Evolutionary conservation across 2,797 vertebrate species (phyloP), one percentile per base, ranked within the genome.

Genomic region (Poeciliopsis paucimaculata): DNA sequence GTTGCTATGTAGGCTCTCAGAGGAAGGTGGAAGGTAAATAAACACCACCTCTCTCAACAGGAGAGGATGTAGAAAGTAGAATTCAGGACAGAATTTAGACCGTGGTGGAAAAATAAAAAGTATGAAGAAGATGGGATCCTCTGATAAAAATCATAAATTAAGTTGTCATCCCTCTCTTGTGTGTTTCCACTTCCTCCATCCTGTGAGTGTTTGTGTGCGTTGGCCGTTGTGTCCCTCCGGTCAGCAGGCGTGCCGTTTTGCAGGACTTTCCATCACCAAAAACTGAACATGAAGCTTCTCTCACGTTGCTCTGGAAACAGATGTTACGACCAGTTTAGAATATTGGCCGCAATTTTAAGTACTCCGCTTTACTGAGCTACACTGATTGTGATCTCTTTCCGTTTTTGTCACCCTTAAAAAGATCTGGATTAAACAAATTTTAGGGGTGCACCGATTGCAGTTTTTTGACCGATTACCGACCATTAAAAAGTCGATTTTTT

Each of bases 131-230:
- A 86, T 75, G 84, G 82, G 78, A 41, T 53, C 74, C 60, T 77
- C 72, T 68, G 77, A 55, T 77, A 73, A 60, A 70, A 73, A 72
- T 80, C 53, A 62, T 87, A 80, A 81, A 76, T 88, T 84, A 88
- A 77, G 85, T 28, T 60, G 78, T 76, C 47, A 3, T 70, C 26
- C 68, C 72, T 86, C 64, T 77, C 75, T 73, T 62, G 70, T 80
- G 66, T 4, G 45, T 83, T 89, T 89, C 87, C 83, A 92, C 86
- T 89, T 92, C 90, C 83, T 92, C 91, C 91, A 93, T 93, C 80
- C 66, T 83, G 73, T 39, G 68, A n/a, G 72, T 47, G 81, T 83
- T 73, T 47, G 73, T 26, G 68, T 46, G 81, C 3, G 75, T 46
- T 46, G 86, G 84, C 82, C 79, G 77, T 77, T 84, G 75, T 86